Conservation (phyloP, 2,888 invertebrate genomes). For the Papilio elwesi region DNA sequence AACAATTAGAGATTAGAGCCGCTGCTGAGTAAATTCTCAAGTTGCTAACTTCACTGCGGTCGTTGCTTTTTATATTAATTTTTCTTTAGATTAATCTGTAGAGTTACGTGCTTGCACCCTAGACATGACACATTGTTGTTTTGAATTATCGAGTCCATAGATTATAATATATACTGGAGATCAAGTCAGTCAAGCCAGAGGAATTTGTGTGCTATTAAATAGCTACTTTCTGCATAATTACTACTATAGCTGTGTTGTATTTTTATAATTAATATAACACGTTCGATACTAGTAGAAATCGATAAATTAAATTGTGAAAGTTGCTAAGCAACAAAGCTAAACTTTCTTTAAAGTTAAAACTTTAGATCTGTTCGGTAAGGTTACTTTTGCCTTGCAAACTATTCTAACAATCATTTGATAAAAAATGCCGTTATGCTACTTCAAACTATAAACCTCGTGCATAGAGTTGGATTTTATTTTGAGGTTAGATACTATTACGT, state of each 20-base stretch:
- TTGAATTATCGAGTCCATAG: neutral
- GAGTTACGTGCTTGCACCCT: neutral
- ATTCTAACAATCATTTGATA: neutral
- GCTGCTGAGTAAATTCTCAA: constrained; percentile 45
- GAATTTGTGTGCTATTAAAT: constrained; percentile 3
- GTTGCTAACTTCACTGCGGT: constrained; percentile 17
- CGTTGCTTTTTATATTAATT: neutral
- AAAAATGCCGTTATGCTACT: neutral
- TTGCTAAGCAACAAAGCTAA: neutral
- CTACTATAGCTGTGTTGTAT: neutral
- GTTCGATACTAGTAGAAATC: neutral
- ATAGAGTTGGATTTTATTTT: neutral
- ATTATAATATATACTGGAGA: too few species aligned
- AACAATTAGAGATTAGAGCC: constrained; percentile 50
- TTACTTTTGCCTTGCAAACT: neutral
- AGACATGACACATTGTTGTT: neutral
- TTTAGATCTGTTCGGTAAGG: neutral
- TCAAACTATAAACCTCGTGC: neutral
- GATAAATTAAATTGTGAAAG: constrained; percentile 11
- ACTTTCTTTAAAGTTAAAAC: neutral
- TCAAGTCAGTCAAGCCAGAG: neutral
- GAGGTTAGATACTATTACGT: neutral
- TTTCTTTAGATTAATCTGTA: neutral
- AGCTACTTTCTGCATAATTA: neutral
- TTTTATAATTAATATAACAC: neutral